Evolutionary conservation across 1,140 invertebrate species (phyloP), one percentile per base, ranked within the genome.

Genomic region (Camponotus pennsylvanicus): DNA sequence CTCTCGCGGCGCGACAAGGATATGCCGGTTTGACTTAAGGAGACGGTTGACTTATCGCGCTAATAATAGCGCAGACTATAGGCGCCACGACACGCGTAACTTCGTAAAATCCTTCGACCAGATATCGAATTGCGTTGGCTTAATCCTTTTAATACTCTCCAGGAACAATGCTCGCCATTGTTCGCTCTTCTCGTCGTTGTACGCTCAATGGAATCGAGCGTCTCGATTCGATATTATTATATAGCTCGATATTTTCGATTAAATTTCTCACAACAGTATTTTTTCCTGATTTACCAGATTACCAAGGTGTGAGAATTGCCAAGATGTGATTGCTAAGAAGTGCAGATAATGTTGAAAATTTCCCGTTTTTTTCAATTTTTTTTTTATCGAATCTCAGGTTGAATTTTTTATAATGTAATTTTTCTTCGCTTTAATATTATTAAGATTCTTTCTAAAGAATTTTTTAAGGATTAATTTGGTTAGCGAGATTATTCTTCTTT

Each of bases 41-140:
- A 75, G 40, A 83, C 69, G 32, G 40, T 37, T 83, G 55, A 61
- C 79, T 83, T 75, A 83, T 83, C 40, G 40, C n/a, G 69, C 69
- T 83, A 83, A 83, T 83, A 83, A 83, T 83, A 83, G 13, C 18
- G n/a, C 11, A n/a, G n/a, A 61, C 9, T 83, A 40, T 18, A 75
- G 13, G n/a, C 67, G 40, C 13, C 55, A 67, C 67, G 67, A 63
- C 32, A 73, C 13, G 18, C 40, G 69, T 70, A 45, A 80, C 67
- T 80, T 80, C 9, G 45, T 73, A 49, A 49, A 82, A 83, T 83
- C 69, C 27, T 42, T 61, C n/a, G 11, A 83, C 27, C 69, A 61
- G 79, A 83, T 75, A 83, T 83, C 69, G 79, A 83, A 63, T 55
- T n/a, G 42, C 55, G 59, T 2, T 45, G 49, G 27, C 21, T 71